Conservation (phyloP, 2,797 vertebrate species). For the Clarias pachynema region DNA sequence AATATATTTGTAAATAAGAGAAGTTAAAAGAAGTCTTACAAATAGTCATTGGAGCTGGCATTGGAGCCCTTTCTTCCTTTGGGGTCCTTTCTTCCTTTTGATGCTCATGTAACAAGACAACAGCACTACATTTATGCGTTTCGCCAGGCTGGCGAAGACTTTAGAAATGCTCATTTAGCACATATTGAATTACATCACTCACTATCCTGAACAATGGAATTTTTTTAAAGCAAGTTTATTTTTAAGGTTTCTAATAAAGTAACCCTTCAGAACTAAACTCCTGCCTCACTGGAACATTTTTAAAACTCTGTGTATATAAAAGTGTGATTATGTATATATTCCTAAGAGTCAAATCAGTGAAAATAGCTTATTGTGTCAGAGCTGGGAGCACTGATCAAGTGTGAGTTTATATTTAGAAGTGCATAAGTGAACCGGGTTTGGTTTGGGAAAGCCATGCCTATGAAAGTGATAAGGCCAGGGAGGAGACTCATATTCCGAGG, state of each 20-base stretch:
- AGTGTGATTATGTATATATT: constrained; percentile 24
- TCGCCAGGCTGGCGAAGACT: background rate
- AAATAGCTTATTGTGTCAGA: constrained; percentile 71
- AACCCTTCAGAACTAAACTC: background rate
- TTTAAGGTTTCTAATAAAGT: background rate
- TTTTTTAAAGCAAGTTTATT: background rate
- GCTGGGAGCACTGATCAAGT: constrained; percentile 66
- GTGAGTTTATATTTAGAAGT: constrained; percentile 75
- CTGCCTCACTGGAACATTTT: constrained; percentile 21
- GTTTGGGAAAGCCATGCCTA: constrained; percentile 74
- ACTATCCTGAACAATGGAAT: background rate
- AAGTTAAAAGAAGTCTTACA: background rate
- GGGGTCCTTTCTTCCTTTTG: background rate
- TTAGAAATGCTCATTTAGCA: constrained; percentile 17
- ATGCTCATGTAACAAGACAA: constrained; percentile 20
- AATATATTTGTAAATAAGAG: background rate
- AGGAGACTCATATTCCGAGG: constrained; percentile 78
- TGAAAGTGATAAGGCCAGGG: constrained; percentile 75
- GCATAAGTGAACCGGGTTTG: constrained; percentile 76
- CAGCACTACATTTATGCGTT: constrained; percentile 6
- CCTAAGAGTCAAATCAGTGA: constrained; percentile 58
- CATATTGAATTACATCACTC: constrained; percentile 10
- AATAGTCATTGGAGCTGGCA: background rate
- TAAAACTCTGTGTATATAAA: background rate
- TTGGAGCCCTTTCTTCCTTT: background rate